These are phyloP conservation scores for Phyllotreta striolata DNA, from an alignment of 2,888 invertebrate genomes.

Conservation along the genomic window DNA sequence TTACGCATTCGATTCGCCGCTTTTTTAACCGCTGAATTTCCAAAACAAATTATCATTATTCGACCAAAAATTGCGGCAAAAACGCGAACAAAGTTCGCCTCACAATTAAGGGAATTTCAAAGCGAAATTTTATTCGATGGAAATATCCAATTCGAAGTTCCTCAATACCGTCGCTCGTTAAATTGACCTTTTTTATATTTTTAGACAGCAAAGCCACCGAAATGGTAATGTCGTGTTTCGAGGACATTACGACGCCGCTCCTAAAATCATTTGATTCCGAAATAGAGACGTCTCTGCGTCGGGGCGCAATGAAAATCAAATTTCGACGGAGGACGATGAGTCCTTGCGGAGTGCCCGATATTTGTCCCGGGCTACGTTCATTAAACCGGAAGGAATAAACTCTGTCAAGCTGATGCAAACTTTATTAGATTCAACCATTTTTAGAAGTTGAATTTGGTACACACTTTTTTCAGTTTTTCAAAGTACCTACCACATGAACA, in stretches of 20 bases:
- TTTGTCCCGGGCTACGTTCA: background rate
- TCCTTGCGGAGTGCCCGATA: background rate
- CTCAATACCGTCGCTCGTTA: background rate
- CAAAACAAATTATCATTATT: too few relatives aligned
- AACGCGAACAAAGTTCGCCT: too few relatives aligned
- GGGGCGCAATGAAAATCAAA: background rate
- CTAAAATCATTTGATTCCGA: constrained; percentile 6
- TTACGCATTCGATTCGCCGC: too few relatives aligned
- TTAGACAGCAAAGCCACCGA: background rate
- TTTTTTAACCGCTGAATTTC: too few relatives aligned
- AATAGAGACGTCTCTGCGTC: background rate
- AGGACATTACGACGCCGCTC: background rate
- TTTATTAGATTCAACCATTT: too few relatives aligned
- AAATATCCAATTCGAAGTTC: too few relatives aligned
- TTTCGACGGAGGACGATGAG: background rate
- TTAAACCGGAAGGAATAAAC: background rate
- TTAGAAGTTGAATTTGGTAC: too few relatives aligned
- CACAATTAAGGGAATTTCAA: background rate
- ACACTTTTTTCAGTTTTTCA: too few relatives aligned
- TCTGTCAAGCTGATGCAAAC: too few relatives aligned
- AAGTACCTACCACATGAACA: too few relatives aligned
- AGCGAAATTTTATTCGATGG: too few relatives aligned
- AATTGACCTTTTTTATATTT: constrained; percentile 5
- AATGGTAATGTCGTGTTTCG: constrained; percentile 6
- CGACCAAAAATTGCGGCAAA: too few relatives aligned